Evolutionary conservation across 2,888 invertebrate species (phyloP), one percentile per base, ranked within the genome.

Genomic region (Cryptosula pallasiana): DNA sequence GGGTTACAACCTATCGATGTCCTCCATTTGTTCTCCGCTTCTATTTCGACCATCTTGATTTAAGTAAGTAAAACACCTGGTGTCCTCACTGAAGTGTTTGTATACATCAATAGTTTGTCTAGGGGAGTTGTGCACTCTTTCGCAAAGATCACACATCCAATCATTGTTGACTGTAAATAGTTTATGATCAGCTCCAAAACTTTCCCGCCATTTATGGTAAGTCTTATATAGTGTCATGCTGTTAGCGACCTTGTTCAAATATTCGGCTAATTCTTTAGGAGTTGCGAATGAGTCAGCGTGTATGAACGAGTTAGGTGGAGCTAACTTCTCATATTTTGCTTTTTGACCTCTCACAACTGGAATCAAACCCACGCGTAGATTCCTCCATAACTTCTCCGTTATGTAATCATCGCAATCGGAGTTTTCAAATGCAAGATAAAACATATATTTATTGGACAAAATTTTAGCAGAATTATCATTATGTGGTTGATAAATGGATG

Each of bases 101-200:
- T 57, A 57, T 57, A 57, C 25, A 57, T 57, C 57, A 5, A 57
- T 5, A 57, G 57, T 57, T 57, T 57, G 5, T 57, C 57, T 13
- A 5, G 13, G n/a, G 13, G 5, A 13, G 5, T 45, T 20, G 20
- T 45, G 45, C 20, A 20, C 45, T 45, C 20, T 45, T 13, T 45
- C 45, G 20, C 45, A 45, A 45, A 45, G 5, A 20, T 45, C 45
- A 45, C 45, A 45, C 20, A 45, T 5, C 45, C 45, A 45, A 20
- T 45, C 20, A 13, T 20, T 45, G 20, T 45, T 45, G 5, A 45
- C 20, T 13, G 45, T 45, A 20, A 45, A 45, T 45, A 20, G 5
- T 45, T 45, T 45, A 45, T 45, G 20, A 45, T 45, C 20, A 13
- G 45, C 20, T 5, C 20, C 20, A 20, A 13, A 45, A 5, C 20